Base-by-base conservation (phyloP, 2,888 invertebrate species). In the Nemotelus nigrinus region DNA sequence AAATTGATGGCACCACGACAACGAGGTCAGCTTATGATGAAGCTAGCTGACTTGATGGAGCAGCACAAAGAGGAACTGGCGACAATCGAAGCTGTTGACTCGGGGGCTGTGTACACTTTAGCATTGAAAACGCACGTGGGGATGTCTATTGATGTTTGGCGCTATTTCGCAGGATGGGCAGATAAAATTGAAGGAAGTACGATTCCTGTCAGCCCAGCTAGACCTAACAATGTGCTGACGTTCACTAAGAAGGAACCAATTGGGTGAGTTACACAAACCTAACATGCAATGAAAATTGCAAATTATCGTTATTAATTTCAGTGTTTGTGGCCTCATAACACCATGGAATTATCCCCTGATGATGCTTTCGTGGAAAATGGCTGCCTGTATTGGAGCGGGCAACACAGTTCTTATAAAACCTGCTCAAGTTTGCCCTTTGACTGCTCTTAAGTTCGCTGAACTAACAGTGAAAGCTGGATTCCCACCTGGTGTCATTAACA, bases 331-430 rank as follows among this genome's bases (percentile, higher is more conserved):
- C 0, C 88, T 98, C 25, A 92, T 98, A 25, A 97, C 97, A 0
- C 98, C 98, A 0, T 99, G 98, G 98, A 98, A 98, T 87, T 99
- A 98, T 86, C 98, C 98, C 0, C 88, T 99, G 7, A 98, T 99
- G 98, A 99, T 98, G 98, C 88, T 98, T 8, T 96, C 97, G 0
- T 98, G 98, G 98, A 98, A 98, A 87, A 97, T 98, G 96, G 97
- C 98, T 0, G 96, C 98, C 2, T 98, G 98, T 84, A 89, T 98
- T 67, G 97, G 98, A 0, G 97, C 98, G 6, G 98, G 98, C 53
- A 98, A 98, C 85, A 97, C 98, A 0, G 97, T 98, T 0, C 93
- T 98, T 0, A 95, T 98, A 86, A 98, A 98, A 87, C 98, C 98
- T 0, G 98, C 98, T 0, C 94, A 94, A 83, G 93, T 94, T 0